Evolutionary conservation across 2,113 vertebrate species (phyloP).

Genomic region (Gopherus flavomarginatus): DNA sequence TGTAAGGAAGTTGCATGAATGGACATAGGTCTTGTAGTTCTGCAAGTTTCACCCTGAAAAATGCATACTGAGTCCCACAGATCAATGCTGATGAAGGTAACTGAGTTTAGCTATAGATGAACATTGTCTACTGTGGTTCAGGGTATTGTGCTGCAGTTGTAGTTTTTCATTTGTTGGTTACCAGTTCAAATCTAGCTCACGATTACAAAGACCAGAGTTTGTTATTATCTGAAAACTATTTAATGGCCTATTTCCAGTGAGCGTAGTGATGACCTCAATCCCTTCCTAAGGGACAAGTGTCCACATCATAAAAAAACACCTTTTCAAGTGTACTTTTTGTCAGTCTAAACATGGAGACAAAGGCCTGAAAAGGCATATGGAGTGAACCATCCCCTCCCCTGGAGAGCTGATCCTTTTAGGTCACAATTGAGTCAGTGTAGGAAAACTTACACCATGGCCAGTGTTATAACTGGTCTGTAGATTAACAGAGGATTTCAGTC

Average conservation of each 20-base stretch:
- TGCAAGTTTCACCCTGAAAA: neutral
- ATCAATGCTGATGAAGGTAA: neutral
- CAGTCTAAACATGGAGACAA: neutral
- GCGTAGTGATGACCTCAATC: neutral
- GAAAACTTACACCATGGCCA: neutral
- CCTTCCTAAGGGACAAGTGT: neutral
- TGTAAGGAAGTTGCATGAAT: neutral
- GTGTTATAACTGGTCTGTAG: accelerated
- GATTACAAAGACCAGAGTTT: neutral
- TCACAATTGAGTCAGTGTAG: neutral
- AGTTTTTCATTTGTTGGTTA: neutral
- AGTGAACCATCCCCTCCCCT: neutral
- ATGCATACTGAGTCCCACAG: neutral
- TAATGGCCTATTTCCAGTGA: neutral
- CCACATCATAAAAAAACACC: neutral
- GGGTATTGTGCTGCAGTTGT: neutral
- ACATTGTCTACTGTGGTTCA: neutral
- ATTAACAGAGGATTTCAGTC: neutral
- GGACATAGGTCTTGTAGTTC: neutral
- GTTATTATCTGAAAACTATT: neutral
- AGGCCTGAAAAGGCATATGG: neutral
- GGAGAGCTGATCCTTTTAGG: neutral
- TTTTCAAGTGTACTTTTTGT: neutral
- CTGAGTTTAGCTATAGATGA: neutral
- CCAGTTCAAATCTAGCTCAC: neutral